Base-by-base conservation (phyloP, 2,888 invertebrate genomes). In the Pristionchus maxplancki region DNA sequence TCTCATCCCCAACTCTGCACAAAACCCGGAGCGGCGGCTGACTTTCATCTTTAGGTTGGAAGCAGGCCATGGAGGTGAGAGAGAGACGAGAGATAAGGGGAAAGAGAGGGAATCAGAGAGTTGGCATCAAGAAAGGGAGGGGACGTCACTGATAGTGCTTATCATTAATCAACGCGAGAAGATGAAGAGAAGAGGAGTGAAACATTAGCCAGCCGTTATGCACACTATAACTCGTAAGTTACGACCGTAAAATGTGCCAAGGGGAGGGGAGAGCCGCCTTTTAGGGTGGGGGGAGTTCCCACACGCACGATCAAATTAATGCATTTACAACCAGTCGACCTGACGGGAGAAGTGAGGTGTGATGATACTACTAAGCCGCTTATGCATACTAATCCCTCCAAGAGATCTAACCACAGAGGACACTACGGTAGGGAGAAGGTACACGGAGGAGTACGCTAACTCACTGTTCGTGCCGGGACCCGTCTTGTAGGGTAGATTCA, bases 381-480 rank as follows among this genome's bases (percentile, higher is more conserved):
- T 83, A 83, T 34, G 50, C 48, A n/a, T 28, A 50, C 11, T 53
- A 83, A 31, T 53, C 53, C 34, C 9, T 20, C n/a, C 1, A 6
- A 17, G 44, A 44, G 62, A 64, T 64, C 62, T 28, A 31, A 71
- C 44, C 44, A 6, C 17, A 48, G 50, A n/a, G n/a, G n/a, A n/a
- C n/a, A 48, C 24, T 81, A 81, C 81, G 81, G 50, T 48, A 83
- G 50, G 37, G n/a, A n/a, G n/a, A n/a, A n/a, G n/a, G 78, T 20
- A 24, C 31, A 17, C 44, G 31, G 40, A 44, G 78, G 48, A 28
- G 24, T 78, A 78, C 78, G 78, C 48, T 78, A 71, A 78, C 85
- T 85, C 28, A 85, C 85, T 85, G 85, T 85, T 85, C 62, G 85
- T 85, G 85, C 85, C 85, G 85, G 85, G 85, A 40, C 85, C 85